Evolutionary conservation across 2,888 invertebrate genomes (phyloP).

Genomic region (Andrena haemorrhoa): DNA sequence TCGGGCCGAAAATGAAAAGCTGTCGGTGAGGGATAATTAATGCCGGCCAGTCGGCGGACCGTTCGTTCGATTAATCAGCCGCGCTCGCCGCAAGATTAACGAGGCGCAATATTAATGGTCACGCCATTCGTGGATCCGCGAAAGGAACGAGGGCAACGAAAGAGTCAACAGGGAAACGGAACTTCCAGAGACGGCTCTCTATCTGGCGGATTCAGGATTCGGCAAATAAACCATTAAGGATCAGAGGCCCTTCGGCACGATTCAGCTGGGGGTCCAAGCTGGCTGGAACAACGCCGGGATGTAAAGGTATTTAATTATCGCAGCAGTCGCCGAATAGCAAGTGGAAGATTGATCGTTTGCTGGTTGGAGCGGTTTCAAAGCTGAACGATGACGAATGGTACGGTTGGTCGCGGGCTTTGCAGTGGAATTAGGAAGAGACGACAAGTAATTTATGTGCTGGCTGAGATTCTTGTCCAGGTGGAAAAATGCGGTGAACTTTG

Average conservation of each 20-base stretch:
- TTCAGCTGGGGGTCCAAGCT: background rate
- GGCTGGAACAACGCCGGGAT: background rate
- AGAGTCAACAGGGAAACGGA: slow-evolving; percentile 12
- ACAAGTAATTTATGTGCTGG: slow-evolving; percentile 7
- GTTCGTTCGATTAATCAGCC: slow-evolving; percentile 74
- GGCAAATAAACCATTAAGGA: background rate
- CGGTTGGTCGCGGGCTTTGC: background rate
- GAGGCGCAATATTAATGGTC: slow-evolving; percentile 70
- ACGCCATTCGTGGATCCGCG: slow-evolving; percentile 41
- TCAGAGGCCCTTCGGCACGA: background rate
- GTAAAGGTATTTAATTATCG: slow-evolving; percentile 25
- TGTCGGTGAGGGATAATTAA: slow-evolving; percentile 72
- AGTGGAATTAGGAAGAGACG: slow-evolving; percentile 17
- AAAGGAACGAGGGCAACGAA: background rate
- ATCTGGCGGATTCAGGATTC: background rate
- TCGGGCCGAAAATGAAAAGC: slow-evolving; percentile 74
- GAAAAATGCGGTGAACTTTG: background rate
- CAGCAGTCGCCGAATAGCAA: slow-evolving; percentile 2
- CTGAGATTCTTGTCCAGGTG: background rate
- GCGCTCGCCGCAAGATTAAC: slow-evolving; percentile 62
- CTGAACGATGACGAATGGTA: slow-evolving; percentile 14
- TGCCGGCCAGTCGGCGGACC: slow-evolving; percentile 63
- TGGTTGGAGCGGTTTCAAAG: background rate
- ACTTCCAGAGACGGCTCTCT: background rate
- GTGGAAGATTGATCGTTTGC: slow-evolving; percentile 24